Percentiles rank a stretch among this genome's conserved stretches.
phyloP scores from a whole-genome alignment of 2,888 invertebrate genomes.

The Apamea anceps region DNA sequence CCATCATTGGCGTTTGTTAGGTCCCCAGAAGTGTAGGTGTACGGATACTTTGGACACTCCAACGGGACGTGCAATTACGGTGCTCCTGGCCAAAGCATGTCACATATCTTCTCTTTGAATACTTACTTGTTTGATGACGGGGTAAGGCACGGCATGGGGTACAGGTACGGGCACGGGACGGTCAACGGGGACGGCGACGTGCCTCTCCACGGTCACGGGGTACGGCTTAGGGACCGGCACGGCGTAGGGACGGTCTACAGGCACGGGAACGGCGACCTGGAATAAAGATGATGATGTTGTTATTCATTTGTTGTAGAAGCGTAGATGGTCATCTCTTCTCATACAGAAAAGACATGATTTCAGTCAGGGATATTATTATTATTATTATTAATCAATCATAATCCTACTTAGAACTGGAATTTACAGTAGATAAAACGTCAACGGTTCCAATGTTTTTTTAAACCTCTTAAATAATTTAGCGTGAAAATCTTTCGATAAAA shows the following conservation, averaged over 20 bases:
- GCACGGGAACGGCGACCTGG: slow-evolving; percentile 87
- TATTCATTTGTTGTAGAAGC: not conserved
- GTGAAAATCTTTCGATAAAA: not conserved
- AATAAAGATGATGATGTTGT: slow-evolving; percentile 8
- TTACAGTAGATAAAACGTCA: not conserved
- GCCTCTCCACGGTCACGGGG: slow-evolving; percentile 87
- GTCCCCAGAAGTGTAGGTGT: not conserved
- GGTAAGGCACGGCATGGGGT: slow-evolving; percentile 85
- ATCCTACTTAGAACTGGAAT: not conserved
- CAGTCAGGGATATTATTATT: too few relatives aligned
- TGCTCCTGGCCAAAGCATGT: not conserved
- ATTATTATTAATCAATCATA: not conserved
- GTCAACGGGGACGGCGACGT: slow-evolving; percentile 89
- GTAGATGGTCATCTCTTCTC: not conserved
- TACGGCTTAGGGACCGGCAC: slow-evolving; percentile 88
- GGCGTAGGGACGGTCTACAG: slow-evolving; percentile 88
- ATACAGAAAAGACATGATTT: not conserved
- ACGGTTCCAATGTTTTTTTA: not conserved
- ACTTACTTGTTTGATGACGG: slow-evolving; percentile 85
- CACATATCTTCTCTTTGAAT: not conserved
- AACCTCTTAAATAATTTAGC: not conserved
- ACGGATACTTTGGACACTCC: not conserved
- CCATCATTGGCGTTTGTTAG: not conserved
- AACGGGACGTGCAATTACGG: not conserved
- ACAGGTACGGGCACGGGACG: slow-evolving; percentile 87